Base-by-base conservation (phyloP, 2,888 invertebrate genomes). In the Alsophila aescularia region DNA sequence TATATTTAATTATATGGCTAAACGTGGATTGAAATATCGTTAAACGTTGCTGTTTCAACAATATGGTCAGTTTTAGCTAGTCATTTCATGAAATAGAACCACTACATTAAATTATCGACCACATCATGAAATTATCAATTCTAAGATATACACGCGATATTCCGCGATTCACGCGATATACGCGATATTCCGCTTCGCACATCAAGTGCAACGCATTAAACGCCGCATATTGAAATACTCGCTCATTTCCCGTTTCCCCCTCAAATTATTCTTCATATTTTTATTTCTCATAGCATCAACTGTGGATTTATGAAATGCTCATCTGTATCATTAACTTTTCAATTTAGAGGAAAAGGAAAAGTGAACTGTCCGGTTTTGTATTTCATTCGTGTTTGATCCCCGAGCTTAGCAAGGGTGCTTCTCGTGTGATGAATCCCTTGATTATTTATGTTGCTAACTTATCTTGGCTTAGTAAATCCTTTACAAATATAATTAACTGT, bases 201-300 rank as follows among this genome's bases (percentile, higher is more conserved):
- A 70, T 66, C 66, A 66, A 59, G 55, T 55, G 66, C 66, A 60
- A 58, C 58, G 58, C 62, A 68, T 67, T 66, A 71, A 60, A 64
- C 58, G 45, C 32, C 51, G 54, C 58, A 65, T 66, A 61, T 45
- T 64, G 58, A 58, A 62, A 60, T 55, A 34, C 27, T 14, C 4
- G 29, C 43, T 39, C 50, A 47, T 58, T 58, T 58, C 45, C 41
- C 43, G 29, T 54, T 58, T 58, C 47, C 41, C 43, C 34, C 41
- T 52, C 49, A 42, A 21, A 37, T 50, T 52, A 43, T 39, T 39
- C 39, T 57, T 43, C 36, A 48, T 35, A 47, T 31, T 52, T 52
- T 58, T 44, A 58, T 58, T 50, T 52, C 29, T 49, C 45, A 52
- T 55, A 41, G 55, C 55, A 40, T 43, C 37, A 29, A 32, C 48